Evolutionary conservation across 2,797 vertebrate species (phyloP), one percentile per base, ranked within the genome.

Genomic region (Pygocentrus nattereri): DNA sequence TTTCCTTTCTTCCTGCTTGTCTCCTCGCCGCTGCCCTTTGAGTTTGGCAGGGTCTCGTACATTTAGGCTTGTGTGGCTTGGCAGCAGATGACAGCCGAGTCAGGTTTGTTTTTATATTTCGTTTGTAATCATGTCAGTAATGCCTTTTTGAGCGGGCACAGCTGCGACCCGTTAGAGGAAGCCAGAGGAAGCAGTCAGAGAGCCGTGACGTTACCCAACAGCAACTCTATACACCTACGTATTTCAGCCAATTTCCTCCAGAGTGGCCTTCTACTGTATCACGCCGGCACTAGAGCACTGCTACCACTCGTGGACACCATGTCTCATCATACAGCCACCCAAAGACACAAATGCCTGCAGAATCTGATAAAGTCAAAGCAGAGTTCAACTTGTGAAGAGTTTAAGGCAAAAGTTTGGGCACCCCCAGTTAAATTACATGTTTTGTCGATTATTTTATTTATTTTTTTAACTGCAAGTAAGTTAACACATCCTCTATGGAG

Each of bases 11-110:
- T 80, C 61, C 19, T 72, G 70, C 84, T 85, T 80, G 85, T 81
- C 85, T 82, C 58, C 85, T 88, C 89, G 65, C 79, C 85, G 86
- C 76, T 81, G 76, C 83, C 83, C 81, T 88, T 87, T 89, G 82
- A 75, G 81, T 85, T 84, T 84, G 80, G 87, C 88, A 87, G 84
- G 73, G 88, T 88, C 88, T 79, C 88, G 90, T 82, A 88, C 87
- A 91, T 91, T 92, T 89, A 87, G 88, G 90, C 88, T 84, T 86
- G 86, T 88, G 91, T 84, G 92, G 92, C 88, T 93, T 94, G 93
- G 93, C 88, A 79, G 81, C 16, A 73, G 81, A 87, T 89, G 85
- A 86, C 76, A 85, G 71, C 44, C 80, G 73, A 89, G 87, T 87
- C 84, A 87, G 83, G 71, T 82, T 71, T 76, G 78, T 81, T 79